Evolutionary conservation across 1,140 invertebrate species (phyloP).

Genomic region (Zaprionus lachaisei): DNA sequence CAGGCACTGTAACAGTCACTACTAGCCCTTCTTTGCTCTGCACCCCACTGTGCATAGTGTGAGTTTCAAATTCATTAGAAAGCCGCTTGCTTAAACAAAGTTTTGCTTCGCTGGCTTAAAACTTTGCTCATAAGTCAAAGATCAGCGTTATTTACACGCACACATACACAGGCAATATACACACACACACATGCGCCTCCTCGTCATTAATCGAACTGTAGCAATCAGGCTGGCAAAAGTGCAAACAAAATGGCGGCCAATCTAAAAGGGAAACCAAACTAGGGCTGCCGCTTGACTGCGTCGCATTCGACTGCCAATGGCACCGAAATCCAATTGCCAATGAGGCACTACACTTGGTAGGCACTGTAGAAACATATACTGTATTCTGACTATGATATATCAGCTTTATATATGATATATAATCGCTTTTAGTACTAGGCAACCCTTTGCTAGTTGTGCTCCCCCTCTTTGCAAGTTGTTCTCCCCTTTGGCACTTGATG

Average conservation of each 20-base stretch:
- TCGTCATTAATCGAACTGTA: constrained; percentile 10
- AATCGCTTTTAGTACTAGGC: not conserved
- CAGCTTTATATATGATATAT: not conserved
- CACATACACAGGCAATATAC: constrained; percentile 5
- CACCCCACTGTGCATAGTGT: not conserved
- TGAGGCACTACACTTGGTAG: not conserved
- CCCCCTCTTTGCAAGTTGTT: not conserved
- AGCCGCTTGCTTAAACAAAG: constrained; percentile 44
- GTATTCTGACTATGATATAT: not conserved
- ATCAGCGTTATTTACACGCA: constrained; percentile 58
- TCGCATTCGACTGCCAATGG: not conserved
- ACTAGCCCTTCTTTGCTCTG: not conserved
- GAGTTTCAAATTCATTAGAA: constrained; percentile 46
- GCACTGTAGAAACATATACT: not conserved
- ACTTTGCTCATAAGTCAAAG: constrained; percentile 60
- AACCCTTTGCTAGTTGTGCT: not conserved
- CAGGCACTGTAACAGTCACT: not conserved
- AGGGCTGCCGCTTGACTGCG: constrained; percentile 34
- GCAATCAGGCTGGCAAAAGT: constrained; percentile 34
- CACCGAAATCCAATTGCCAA: constrained; percentile 12
- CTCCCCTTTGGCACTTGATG: not conserved
- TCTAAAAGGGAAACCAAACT: constrained; percentile 26
- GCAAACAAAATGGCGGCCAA: constrained; percentile 38
- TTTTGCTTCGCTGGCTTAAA: constrained; percentile 50
- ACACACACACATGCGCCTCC: constrained; percentile 6